Base-by-base conservation (phyloP, 1,140 invertebrate genomes). In the Eulimnadia texana region DNA sequence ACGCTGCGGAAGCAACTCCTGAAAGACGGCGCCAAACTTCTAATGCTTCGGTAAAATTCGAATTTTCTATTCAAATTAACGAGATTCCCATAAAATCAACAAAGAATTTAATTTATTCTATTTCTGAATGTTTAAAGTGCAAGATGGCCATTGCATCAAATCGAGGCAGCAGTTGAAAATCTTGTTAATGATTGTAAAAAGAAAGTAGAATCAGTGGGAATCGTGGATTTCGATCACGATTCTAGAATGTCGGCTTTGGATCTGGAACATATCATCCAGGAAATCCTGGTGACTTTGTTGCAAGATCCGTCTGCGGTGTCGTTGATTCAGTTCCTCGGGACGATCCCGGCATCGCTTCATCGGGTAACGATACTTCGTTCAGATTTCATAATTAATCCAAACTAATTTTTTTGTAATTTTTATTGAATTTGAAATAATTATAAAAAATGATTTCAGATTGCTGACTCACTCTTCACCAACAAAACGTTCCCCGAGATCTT, bases 401-500 rank as follows among this genome's bases (percentile, higher is more conserved):
- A n/a, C n/a, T 22, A 47, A 0, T 1, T 24, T 25, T 20, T 50
- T 59, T 10, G n/a, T 25, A n/a, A 3, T 16, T 3, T 20, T 54
- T 22, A 3, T 10, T 1, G 52, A 24, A 1, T 54, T 54, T 54
- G 16, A 2, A 16, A 19, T 54, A 16, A 3, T 16, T 20, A 13
- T 16, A 54, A 22, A 3, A 20, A 24, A 2, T n/a, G 3, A 20
- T 50, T 19, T 13, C 22, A 61, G 60, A 54, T 52, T 52, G 51
- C 60, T 19, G 60, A 61, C 22, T 25, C 52, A 28, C 22, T 61
- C n/a, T 61, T 61, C 11, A 51, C 60, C 24, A 61, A 61, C 51
- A 61, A 61, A 42, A 61, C 60, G 1, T 61, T 61, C 24, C 25
- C 19, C 13, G 60, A 61, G 28, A 61, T 61, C 53, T 61, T 61